Evolutionary conservation across 2,113 vertebrate genomes (phyloP), one percentile per base, ranked within the genome.

Genomic region (Lepisosteus oculatus): DNA sequence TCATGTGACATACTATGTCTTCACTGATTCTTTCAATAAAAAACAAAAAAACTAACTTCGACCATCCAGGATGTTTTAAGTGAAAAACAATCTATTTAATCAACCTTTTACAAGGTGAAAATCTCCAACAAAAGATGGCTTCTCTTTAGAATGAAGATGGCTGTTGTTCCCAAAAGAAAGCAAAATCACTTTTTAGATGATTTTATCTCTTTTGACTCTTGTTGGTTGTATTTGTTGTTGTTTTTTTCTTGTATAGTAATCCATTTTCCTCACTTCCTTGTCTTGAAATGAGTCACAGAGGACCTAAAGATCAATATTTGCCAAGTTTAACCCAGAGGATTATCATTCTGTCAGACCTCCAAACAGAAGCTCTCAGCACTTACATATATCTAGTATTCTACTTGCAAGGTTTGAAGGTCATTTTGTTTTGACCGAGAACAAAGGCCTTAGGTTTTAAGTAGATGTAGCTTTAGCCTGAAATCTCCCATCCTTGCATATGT

Each of bases 281-380:
- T 86, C 85, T 85, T 75, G 77, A 85, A 78, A 85, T 81, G 81
- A 76, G 81, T 77, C 82, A 83, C 87, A 73, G 80, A 83, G 85
- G 84, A 72, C 81, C 81, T 76, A 64, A 56, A 78, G 85, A 92
- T 92, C 90, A 91, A 92, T 92, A 92, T 91, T 92, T 91, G 86
- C 88, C 86, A 87, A 87, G 88, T 92, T 90, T 88, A 91, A 92
- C 90, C 88, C 85, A 83, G 82, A 88, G 87, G 90, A 92, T 92
- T 91, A 91, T 91, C 89, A 76, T 68, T 90, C 87, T 84, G 84
- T 90, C 89, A 88, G 81, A 77, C 75, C 80, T 81, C 75, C 80
- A 82, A 88, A 88, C 85, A 90, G 84, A 87, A 89, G 77, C 89
- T 83, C 86, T 90, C 85, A 83, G 77, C 83, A 87, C 81, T 88